A percentile compares a stretch with the other conserved stretches of the same genome.
phyloP scores from a whole-genome alignment of 2,888 invertebrate species.

The Chloromyia formosa region DNA sequence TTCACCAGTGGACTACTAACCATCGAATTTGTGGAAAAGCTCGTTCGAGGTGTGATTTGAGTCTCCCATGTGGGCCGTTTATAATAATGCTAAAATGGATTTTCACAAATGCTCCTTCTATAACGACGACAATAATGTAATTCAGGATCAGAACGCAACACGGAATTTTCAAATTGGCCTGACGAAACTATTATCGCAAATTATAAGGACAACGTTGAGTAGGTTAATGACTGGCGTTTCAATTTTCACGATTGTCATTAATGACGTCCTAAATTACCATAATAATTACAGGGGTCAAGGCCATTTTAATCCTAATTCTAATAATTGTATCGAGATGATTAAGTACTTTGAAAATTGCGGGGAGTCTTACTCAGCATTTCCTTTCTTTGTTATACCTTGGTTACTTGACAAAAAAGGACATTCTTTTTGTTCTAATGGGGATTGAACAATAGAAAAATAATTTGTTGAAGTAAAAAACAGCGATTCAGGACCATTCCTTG shows the following conservation, averaged over 20 bases:
- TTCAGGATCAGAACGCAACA: neutral
- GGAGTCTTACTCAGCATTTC: no score
- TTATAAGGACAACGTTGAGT: neutral
- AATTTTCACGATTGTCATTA: neutral
- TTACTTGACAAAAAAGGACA: no score
- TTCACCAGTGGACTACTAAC: neutral
- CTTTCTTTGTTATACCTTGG: no score
- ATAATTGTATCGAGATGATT: no score
- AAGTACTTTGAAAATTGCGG: no score
- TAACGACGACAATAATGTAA: neutral
- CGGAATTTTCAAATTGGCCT: slow-evolving; percentile 12
- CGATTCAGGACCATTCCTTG: no score
- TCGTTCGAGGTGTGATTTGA: no score
- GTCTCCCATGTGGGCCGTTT: neutral
- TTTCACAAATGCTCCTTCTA: neutral
- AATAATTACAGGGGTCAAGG: no score
- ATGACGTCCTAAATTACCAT: neutral
- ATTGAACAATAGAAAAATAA: no score
- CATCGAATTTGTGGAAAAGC: neutral
- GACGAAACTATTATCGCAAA: neutral
- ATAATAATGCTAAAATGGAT: neutral
- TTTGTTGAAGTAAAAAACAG: no score
- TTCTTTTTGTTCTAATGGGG: no score
- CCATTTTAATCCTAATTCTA: no score
- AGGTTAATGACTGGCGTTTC: slow-evolving; percentile 22